These are phyloP conservation scores for Tenebrosternarchus preto DNA, from an alignment of 2,113 vertebrate genomes.

Conservation along the genomic window DNA sequence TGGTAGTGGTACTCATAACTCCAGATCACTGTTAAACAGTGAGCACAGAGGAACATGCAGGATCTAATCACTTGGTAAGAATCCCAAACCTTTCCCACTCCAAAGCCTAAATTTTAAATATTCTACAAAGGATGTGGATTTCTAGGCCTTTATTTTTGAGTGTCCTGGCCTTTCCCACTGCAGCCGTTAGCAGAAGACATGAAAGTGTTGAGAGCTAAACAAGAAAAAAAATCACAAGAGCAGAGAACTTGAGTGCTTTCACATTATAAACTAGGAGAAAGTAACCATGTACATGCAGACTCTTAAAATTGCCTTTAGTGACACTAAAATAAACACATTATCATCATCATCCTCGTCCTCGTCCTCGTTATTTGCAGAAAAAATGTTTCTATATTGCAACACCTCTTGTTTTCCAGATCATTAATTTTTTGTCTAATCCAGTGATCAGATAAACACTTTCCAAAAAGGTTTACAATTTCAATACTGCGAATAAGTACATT, in stretches of 20 bases:
- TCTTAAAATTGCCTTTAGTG: not conserved
- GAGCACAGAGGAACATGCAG: not conserved
- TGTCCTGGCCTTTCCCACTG: conserved; percentile 4
- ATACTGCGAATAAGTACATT: not conserved
- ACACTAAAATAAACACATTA: not conserved
- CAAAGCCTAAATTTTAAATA: conserved; percentile 10
- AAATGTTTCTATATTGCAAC: no score
- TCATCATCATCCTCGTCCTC: not conserved
- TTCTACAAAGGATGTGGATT: not conserved
- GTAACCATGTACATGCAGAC: not conserved
- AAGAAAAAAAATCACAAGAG: not conserved
- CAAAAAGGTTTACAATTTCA: not conserved
- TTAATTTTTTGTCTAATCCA: not conserved
- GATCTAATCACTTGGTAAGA: not conserved
- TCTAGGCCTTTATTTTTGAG: not conserved
- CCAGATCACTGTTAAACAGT: not conserved
- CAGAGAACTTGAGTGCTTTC: not conserved
- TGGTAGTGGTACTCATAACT: not conserved
- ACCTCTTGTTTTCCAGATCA: no score
- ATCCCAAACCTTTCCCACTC: not conserved
- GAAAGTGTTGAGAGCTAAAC: no score
- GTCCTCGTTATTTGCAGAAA: no score
- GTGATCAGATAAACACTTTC: not conserved
- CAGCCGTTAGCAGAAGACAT: not conserved
- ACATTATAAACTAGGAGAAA: not conserved